Evolutionary conservation across 2,888 invertebrate genomes (phyloP).

Genomic region (Hydrotaea cyrtoneurina): DNA sequence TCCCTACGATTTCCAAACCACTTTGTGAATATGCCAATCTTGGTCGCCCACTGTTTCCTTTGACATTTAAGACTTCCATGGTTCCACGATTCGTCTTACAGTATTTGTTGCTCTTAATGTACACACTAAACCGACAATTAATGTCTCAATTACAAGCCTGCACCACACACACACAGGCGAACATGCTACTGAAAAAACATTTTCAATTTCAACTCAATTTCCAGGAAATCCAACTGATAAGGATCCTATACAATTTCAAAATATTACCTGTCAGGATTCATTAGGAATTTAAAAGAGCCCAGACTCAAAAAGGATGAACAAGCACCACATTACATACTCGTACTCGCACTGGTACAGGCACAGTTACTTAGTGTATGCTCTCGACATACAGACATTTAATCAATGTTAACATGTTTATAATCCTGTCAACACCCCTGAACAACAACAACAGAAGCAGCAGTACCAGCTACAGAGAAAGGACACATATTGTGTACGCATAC

Average conservation of each 20-base stretch:
- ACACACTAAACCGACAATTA: no score
- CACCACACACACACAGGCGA: no score
- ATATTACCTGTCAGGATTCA: constrained; percentile 12
- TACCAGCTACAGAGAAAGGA: neutral
- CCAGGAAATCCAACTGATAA: constrained; percentile 9
- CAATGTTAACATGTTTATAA: constrained; percentile 60
- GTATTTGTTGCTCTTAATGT: no score
- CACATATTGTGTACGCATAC: neutral
- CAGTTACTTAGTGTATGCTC: no score
- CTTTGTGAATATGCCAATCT: no score
- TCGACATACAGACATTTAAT: constrained; percentile 39
- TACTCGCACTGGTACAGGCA: neutral
- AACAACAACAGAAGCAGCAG: neutral
- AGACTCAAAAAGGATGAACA: neutral
- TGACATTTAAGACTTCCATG: no score
- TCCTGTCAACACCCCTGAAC: constrained; percentile 55
- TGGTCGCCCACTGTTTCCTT: no score
- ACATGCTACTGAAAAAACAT: no score
- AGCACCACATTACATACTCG: neutral
- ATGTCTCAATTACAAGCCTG: no score
- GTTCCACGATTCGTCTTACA: no score
- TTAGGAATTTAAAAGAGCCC: neutral
- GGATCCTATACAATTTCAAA: neutral
- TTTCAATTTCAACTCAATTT: no score
- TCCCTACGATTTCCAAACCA: no score